A percentile compares a stretch with the other conserved stretches of the same genome.
These are phyloP conservation scores for Melikaiella ostensackeni DNA, from an alignment of 2,888 invertebrate genomes.

Conservation along the genomic window DNA sequence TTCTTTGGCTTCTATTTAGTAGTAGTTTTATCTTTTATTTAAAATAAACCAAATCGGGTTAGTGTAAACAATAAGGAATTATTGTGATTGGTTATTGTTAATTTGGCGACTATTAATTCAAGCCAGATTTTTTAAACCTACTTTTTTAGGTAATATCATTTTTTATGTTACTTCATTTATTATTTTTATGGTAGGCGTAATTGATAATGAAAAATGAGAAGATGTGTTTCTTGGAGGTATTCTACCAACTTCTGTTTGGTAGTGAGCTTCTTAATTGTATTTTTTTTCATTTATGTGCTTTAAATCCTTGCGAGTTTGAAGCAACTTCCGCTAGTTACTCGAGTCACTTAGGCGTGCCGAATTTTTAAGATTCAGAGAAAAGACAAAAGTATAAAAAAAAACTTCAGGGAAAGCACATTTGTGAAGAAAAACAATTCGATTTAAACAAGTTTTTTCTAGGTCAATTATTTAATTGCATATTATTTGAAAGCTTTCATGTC, in stretches of 20 bases:
- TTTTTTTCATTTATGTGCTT: background rate
- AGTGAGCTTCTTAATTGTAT: background rate
- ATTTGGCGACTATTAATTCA: no score
- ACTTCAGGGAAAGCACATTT: background rate
- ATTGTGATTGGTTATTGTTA: no score
- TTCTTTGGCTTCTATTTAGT: background rate
- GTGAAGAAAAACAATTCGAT: slow-evolving; percentile 3
- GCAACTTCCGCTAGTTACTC: background rate
- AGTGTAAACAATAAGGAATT: no score
- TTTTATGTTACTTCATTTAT: background rate
- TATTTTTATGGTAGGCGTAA: background rate
- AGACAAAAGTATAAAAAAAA: background rate
- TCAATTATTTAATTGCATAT: background rate
- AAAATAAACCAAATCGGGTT: background rate
- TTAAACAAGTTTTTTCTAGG: slow-evolving; percentile 6
- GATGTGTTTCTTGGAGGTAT: background rate
- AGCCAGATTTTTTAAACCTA: no score
- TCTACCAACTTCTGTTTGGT: background rate
- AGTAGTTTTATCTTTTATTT: background rate
- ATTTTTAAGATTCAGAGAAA: background rate
- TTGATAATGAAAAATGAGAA: no score
- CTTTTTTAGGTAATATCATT: background rate
- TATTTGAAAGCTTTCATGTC: background rate
- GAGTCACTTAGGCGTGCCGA: background rate
- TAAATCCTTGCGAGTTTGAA: background rate